Conservation (phyloP, 2,797 vertebrate genomes). For the Knipowitschia caucasica region DNA sequence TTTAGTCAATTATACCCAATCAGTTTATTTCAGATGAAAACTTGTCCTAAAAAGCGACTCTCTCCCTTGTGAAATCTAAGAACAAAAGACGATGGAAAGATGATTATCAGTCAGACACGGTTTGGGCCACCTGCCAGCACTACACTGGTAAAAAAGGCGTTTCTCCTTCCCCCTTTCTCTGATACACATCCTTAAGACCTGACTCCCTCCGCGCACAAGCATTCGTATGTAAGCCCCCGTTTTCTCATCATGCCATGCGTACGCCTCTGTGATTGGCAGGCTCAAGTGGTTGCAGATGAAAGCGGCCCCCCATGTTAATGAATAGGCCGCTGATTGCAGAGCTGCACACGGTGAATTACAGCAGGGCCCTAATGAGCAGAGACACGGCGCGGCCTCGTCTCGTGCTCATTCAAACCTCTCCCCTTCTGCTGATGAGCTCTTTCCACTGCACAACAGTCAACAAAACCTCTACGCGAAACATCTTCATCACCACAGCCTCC, state of each 20-base stretch:
- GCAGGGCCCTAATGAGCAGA: slow-evolving; percentile 69
- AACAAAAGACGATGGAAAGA: slow-evolving; percentile 62
- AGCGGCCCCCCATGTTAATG: slow-evolving; percentile 70
- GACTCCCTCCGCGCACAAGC: slow-evolving; percentile 56
- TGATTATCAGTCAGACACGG: slow-evolving; percentile 66
- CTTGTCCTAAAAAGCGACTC: slow-evolving; percentile 32
- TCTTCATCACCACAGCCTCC: slow-evolving; percentile 59
- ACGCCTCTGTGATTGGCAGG: slow-evolving; percentile 67
- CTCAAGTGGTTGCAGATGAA: slow-evolving; percentile 75
- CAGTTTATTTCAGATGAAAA: slow-evolving; percentile 44
- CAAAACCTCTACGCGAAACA: slow-evolving; percentile 65
- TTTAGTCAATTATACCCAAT: slow-evolving; percentile 48
- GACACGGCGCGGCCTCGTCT: slow-evolving; percentile 68
- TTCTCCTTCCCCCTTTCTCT: slow-evolving; percentile 45
- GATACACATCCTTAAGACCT: slow-evolving; percentile 45
- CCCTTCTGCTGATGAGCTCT: slow-evolving; percentile 68
- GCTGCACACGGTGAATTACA: slow-evolving; percentile 64
- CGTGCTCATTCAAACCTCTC: slow-evolving; percentile 58
- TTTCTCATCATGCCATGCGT: slow-evolving; percentile 69
- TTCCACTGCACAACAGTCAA: slow-evolving; percentile 66
- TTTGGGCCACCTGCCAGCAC: slow-evolving; percentile 72
- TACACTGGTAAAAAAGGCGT: slow-evolving; percentile 51
- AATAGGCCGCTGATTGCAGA: slow-evolving; percentile 77
- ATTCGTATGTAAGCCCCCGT: slow-evolving; percentile 61
- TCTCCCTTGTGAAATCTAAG: slow-evolving; percentile 48